A percentile compares a stretch with the other conserved stretches of the same genome.
Conservation (phyloP, 1,140 invertebrate species). For the Battus philenor region DNA sequence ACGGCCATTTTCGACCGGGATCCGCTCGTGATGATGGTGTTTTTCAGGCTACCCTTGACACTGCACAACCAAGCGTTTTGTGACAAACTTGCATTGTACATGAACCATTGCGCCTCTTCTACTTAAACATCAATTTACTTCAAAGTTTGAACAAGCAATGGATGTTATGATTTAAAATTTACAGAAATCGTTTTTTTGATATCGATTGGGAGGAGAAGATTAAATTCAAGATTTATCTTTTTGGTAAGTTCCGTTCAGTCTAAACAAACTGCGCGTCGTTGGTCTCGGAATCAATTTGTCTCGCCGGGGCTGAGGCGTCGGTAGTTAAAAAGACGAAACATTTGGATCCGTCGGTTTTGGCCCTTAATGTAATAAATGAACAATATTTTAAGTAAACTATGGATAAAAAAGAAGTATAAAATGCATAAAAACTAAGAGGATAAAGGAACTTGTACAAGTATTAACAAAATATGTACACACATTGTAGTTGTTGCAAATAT, state of each 20-base stretch:
- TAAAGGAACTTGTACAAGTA: too few species aligned
- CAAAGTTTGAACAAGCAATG: slow-evolving; percentile 26
- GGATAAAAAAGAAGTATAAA: too few species aligned
- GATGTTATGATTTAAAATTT: slow-evolving; percentile 5
- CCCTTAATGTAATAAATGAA: slow-evolving; percentile 1
- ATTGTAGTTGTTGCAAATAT: too few species aligned
- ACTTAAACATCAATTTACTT: too few species aligned
- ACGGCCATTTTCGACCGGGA: slow-evolving; percentile 64
- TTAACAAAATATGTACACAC: too few species aligned
- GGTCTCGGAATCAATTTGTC: slow-evolving; percentile 61
- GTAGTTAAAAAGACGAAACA: slow-evolving; percentile 36
- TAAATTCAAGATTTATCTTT: slow-evolving; percentile 68
- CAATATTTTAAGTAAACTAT: too few species aligned
- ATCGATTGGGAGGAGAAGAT: slow-evolving; percentile 27
- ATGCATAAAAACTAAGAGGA: too few species aligned
- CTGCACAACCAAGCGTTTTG: slow-evolving; percentile 10
- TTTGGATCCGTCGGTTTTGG: slow-evolving; percentile 24
- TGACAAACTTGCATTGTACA: background rate
- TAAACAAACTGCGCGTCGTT: slow-evolving; percentile 65
- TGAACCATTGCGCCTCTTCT: background rate
- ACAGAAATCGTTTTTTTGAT: background rate
- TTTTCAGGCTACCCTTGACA: slow-evolving; percentile 50
- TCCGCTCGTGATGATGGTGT: slow-evolving; percentile 65
- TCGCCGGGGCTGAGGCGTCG: slow-evolving; percentile 27
- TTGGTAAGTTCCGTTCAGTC: slow-evolving; percentile 52